Base-by-base conservation (phyloP, 30 jellyfish, hydroid and myxozoan genomes). In the Hydractinia echinata region DNA sequence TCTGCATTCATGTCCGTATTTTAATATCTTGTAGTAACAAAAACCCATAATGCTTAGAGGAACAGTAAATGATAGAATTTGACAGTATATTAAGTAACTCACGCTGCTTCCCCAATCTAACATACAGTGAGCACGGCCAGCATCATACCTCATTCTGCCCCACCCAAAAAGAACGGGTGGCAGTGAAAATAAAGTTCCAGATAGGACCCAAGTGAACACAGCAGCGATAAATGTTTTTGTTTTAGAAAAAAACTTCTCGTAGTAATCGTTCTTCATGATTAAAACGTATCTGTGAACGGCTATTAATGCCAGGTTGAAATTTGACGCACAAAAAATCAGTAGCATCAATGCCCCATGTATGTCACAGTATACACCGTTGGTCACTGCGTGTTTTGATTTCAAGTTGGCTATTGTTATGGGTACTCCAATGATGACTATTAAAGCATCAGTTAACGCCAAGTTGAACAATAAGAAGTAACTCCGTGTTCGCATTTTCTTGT, bases 111-210 rank as follows among this genome's bases (percentile, higher is more conserved):
- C 85, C 87, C 87, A 80, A 61, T 52, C 87, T 2, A 60, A 69
- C 83, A 80, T 80, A 51, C 87, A 80, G 54, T 64, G 74, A n/a
- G 74, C 74, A n/a, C 74, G 9, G 74, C 39, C 19, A 51, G 11
- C 14, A 16, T 61, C 67, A n/a, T 80, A 80, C 30, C 82, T 67
- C 14, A 60, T 60, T 50, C 61, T 80, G 3, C 87, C 85, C 87
- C 87, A 80, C 11, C 84, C 84, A 30, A 76, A 10, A 58, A 80
- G 9, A 39, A 80, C 5, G n/a, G 87, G 83, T 50, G 87, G 87
- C 61, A 80, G 44, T 5, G 53, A 52, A 8, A 66, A 9, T 4
- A 61, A n/a, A 39, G 20, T 51, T 13, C 21, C 81, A 9, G 69
- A 61, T 79, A 51, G 15, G 61, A 52, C 30, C 55, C 67, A 49